Conservation (phyloP, 2,113 vertebrate species). For the Numida meleagris region DNA sequence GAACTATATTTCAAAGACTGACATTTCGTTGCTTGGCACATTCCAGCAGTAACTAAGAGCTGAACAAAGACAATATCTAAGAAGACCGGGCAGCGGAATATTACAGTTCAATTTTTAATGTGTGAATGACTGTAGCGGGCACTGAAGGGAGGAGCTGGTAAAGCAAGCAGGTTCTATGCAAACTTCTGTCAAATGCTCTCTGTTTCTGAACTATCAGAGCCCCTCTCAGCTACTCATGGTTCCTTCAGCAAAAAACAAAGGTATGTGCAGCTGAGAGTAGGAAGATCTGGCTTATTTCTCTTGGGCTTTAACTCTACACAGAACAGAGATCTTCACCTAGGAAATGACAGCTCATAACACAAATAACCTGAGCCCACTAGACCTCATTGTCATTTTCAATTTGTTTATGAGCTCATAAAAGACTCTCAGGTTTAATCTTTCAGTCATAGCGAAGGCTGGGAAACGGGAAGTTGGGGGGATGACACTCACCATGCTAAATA, state of each 20-base stretch:
- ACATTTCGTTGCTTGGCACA: conserved; percentile 8
- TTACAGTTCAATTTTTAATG: conserved; percentile 28
- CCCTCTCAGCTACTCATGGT: neutral
- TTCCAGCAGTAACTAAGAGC: neutral
- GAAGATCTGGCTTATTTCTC: neutral
- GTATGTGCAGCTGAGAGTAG: neutral
- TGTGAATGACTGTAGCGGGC: neutral
- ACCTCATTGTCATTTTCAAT: neutral
- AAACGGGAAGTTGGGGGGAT: neutral
- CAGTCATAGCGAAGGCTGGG: neutral
- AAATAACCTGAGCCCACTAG: neutral
- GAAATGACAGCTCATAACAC: neutral
- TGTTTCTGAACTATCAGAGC: neutral
- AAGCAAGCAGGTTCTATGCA: conserved; percentile 11
- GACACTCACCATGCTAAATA: neutral
- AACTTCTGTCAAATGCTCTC: neutral
- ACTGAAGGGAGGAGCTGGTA: conserved; percentile 19
- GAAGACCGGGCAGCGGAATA: conserved; percentile 10
- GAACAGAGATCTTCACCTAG: neutral
- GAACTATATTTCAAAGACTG: neutral
- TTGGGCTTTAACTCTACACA: neutral
- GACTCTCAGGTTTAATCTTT: neutral
- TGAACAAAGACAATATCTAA: neutral
- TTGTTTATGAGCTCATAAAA: neutral
- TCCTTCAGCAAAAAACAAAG: neutral